phyloP scores from a whole-genome alignment of 2,113 vertebrate genomes.

The Marmota monax region DNA sequence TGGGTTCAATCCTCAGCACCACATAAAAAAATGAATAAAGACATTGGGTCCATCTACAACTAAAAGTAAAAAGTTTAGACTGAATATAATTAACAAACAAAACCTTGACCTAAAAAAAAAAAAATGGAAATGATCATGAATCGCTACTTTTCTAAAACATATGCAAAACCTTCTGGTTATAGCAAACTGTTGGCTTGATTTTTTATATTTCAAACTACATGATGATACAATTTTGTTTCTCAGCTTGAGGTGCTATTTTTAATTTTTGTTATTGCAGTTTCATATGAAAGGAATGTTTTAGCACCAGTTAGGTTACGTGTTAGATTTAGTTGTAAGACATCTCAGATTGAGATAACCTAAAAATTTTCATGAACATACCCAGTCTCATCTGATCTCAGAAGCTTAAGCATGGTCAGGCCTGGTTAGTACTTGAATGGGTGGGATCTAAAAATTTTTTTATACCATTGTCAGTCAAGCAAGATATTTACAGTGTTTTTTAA shows the following conservation, averaged over 20 bases:
- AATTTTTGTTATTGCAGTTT: constrained; percentile 57
- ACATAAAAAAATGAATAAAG: no score
- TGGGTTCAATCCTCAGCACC: no score
- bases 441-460: constrained; percentile 31
- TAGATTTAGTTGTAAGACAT: constrained; percentile 55
- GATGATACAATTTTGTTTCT: constrained; percentile 68
- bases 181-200: constrained; percentile 51
- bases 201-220: constrained; percentile 26
- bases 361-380: not conserved
- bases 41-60: no score
- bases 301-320: not conserved
- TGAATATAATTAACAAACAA: constrained; percentile 47
- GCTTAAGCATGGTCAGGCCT: no score
- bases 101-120: constrained; percentile 41
- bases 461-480: not conserved
- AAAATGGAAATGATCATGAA: constrained; percentile 16
- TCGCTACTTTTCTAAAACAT: constrained; percentile 59
- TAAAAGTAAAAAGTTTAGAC: constrained; percentile 8
- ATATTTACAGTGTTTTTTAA: constrained; percentile 10
- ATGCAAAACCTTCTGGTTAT: constrained; percentile 58
- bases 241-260: constrained; percentile 63
- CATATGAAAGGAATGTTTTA: constrained; percentile 43
- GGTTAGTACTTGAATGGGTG: not conserved
- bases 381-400: no score
- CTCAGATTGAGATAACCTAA: constrained; percentile 5